Percentiles rank a stretch among this genome's conserved stretches.
Evolutionary conservation across 2,113 vertebrate species (phyloP).

Genomic region (Oryzias celebensis): DNA sequence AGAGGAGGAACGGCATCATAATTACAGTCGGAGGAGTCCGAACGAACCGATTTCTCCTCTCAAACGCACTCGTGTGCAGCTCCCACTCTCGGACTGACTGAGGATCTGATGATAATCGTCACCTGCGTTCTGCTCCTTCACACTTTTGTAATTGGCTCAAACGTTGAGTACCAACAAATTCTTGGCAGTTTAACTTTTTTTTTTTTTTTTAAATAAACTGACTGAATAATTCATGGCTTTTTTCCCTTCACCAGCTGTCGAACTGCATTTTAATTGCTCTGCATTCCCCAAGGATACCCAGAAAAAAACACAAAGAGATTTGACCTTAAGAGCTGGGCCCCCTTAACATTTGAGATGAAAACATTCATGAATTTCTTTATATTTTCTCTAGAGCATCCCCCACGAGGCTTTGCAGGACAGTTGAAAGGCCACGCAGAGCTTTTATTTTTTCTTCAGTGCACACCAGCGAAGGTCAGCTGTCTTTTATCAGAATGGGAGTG

Average conservation of each 20-base stretch:
- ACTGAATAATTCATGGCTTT: conserved; percentile 63
- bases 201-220: conserved; percentile 23
- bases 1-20: conserved; percentile 37
- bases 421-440: conserved; percentile 22
- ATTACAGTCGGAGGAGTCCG: conserved; percentile 36
- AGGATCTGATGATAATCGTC: conserved; percentile 14
- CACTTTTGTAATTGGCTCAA: conserved; percentile 25
- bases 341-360: conserved; percentile 38
- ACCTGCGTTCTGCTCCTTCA: conserved; percentile 1
- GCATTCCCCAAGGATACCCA: conserved; percentile 9
- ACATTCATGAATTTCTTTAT: conserved; percentile 19
- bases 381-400: conserved; percentile 11
- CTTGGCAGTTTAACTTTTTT: conserved; percentile 44
- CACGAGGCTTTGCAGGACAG: conserved; percentile 14
- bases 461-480: conserved; percentile 19
- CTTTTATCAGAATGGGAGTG: conserved; percentile 23
- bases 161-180: conserved; percentile 40
- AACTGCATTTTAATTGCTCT: conserved; percentile 49
- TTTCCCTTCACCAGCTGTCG: conserved; percentile 37
- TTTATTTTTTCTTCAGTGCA: conserved; percentile 5
- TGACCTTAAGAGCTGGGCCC: conserved; percentile 48
- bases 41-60: neutral
- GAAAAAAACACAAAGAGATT: conserved; percentile 31
- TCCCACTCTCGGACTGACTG: neutral
- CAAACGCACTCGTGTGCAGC: neutral